These are phyloP conservation scores for Furcula furcula DNA, from an alignment of 2,888 invertebrate genomes.

Conservation along the genomic window DNA sequence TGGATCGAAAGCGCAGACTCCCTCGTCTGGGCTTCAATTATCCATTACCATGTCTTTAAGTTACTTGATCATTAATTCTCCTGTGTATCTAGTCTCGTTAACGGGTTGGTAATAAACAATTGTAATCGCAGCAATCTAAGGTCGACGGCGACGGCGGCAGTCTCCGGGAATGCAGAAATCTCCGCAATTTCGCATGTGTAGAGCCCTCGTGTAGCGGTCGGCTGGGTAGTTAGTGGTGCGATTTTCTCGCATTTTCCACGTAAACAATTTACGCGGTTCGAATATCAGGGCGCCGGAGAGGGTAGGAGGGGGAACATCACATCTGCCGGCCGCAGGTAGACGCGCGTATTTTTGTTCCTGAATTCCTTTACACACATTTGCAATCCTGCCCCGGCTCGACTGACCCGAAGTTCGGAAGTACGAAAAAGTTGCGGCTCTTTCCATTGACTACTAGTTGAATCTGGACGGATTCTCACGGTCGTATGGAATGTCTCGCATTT, in stretches of 20 bases:
- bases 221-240: conserved; percentile 52
- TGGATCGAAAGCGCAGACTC: conserved; percentile 3
- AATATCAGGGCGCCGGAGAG: conserved; percentile 50
- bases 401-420: conserved; percentile 31
- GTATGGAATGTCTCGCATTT: conserved; percentile 40
- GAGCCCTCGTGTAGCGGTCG: conserved; percentile 38
- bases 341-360: conserved; percentile 72
- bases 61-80: conserved; percentile 32
- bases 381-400: conserved; percentile 60
- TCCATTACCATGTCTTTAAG: conserved; percentile 7
- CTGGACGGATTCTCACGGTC: conserved; percentile 29
- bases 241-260: conserved; percentile 77
- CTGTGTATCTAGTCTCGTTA: conserved; percentile 33
- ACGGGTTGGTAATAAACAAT: conserved; percentile 50
- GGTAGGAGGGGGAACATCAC: conserved; percentile 33
- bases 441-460: conserved; percentile 12
- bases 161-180: conserved; percentile 58
- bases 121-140: conserved; percentile 51
- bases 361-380: conserved; percentile 76
- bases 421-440: conserved; percentile 20
- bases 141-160: conserved; percentile 44
- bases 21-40: conserved; percentile 1
- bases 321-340: conserved; percentile 67
- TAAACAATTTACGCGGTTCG: conserved; percentile 72
- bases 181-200: conserved; percentile 53